Evolutionary conservation across 1,140 invertebrate genomes (phyloP).

Genomic region (Brachystomella parvula): DNA sequence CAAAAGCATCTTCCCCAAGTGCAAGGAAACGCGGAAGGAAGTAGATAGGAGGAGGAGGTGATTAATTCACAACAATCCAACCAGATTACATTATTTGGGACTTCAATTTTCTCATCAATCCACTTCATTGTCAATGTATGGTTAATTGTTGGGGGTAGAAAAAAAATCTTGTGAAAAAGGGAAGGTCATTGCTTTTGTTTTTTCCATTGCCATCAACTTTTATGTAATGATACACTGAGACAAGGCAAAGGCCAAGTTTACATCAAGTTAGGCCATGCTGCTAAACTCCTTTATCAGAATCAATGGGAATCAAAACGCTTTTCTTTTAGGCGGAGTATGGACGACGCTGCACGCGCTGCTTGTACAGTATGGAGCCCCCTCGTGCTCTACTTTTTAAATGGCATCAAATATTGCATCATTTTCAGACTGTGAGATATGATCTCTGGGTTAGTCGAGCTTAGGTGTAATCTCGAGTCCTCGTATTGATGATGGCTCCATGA

Average conservation of each 20-base stretch:
- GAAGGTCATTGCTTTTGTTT: background rate
- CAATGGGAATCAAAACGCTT: background rate
- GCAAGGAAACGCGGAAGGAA: slow-evolving; percentile 6
- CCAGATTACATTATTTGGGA: background rate
- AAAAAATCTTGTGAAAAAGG: background rate
- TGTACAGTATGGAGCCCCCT: too few species aligned
- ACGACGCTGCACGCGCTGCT: too few species aligned
- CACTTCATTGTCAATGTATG: background rate
- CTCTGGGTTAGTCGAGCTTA: too few species aligned
- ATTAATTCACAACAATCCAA: background rate
- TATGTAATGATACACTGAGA: background rate
- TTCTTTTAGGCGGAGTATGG: background rate
- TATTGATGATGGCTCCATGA: too few species aligned
- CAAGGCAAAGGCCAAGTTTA: too few species aligned
- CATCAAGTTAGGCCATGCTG: too few species aligned
- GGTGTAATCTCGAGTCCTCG: too few species aligned
- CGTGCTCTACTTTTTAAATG: too few species aligned
- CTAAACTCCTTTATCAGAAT: background rate
- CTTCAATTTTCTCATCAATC: background rate
- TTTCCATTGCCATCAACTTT: background rate
- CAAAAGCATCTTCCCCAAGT: background rate
- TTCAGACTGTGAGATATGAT: too few species aligned
- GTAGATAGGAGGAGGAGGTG: background rate
- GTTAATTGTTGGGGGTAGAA: background rate
- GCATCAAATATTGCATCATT: too few species aligned